phyloP scores from a whole-genome alignment of 2,113 vertebrate genomes.

The Pleuronectes platessa region DNA sequence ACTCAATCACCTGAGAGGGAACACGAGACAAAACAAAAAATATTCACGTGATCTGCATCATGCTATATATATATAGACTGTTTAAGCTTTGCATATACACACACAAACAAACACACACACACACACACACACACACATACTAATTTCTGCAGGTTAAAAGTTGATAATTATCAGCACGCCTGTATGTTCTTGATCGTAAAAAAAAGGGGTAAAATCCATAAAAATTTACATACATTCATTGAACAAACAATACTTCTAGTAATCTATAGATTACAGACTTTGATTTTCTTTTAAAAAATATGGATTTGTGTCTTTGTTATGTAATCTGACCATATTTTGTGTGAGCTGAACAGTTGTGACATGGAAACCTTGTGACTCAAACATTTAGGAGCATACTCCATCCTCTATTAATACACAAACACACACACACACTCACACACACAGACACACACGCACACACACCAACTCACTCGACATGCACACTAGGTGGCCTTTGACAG shows the following conservation, averaged over 20 bases:
- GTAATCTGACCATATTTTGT: conserved; percentile 43
- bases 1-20: conserved; percentile 89
- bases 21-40: conserved; percentile 1
- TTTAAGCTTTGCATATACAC: too few species aligned
- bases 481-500: background rate
- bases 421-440: background rate
- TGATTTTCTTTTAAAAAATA: conserved; percentile 17
- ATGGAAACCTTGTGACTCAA: conserved; percentile 29
- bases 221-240: background rate
- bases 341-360: conserved; percentile 28
- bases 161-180: background rate
- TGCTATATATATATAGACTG: too few species aligned
- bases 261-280: background rate
- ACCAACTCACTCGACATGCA: too few species aligned
- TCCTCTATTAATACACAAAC: background rate
- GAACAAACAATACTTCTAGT: background rate
- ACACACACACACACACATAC: too few species aligned
- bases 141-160: background rate
- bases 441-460: background rate
- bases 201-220: too few species aligned
- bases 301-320: conserved; percentile 49
- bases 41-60: too few species aligned
- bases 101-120: too few species aligned
- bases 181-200: background rate
- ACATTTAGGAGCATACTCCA: background rate